Evolutionary conservation across 2,113 vertebrate species (phyloP).

Genomic region (Ptilorrhoa leucosticta): DNA sequence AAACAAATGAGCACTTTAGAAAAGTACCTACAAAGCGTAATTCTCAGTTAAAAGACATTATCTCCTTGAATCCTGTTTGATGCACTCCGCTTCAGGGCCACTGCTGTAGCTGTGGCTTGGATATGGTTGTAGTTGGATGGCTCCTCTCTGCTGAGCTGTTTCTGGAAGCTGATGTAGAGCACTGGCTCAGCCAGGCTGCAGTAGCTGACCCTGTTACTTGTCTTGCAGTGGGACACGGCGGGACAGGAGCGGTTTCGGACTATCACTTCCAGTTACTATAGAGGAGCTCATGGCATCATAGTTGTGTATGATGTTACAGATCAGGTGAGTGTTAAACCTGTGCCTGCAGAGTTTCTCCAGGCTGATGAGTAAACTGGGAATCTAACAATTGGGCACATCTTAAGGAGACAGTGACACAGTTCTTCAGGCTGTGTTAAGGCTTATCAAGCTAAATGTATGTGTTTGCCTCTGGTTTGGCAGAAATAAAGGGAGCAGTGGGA

Average conservation of each 20-base stretch:
- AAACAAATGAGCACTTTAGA: neutral
- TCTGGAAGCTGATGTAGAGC: neutral
- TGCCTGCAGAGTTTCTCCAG: neutral
- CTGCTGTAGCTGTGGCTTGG: neutral
- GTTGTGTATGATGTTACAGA: conserved; percentile 98
- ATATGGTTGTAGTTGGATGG: neutral
- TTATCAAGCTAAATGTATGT: neutral
- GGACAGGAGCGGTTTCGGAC: conserved; percentile 96
- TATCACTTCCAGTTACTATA: conserved; percentile 98
- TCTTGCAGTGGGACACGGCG: conserved; percentile 92
- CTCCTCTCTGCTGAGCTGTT: neutral
- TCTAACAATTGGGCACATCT: neutral
- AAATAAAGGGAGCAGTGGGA: neutral
- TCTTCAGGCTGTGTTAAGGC: neutral
- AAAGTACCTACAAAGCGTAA: neutral
- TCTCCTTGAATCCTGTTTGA: neutral
- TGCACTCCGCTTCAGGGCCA: rapidly evolving
- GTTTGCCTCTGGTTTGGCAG: neutral
- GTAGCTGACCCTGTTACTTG: neutral
- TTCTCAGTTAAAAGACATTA: rapidly evolving
- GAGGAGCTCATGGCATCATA: conserved; percentile 97
- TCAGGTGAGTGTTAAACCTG: conserved; percentile 77
- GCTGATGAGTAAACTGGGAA: neutral
- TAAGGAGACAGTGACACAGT: neutral
- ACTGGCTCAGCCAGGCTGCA: neutral